phyloP scores from a whole-genome alignment of 2,113 vertebrate genomes.

The Periophthalmus modestus region DNA sequence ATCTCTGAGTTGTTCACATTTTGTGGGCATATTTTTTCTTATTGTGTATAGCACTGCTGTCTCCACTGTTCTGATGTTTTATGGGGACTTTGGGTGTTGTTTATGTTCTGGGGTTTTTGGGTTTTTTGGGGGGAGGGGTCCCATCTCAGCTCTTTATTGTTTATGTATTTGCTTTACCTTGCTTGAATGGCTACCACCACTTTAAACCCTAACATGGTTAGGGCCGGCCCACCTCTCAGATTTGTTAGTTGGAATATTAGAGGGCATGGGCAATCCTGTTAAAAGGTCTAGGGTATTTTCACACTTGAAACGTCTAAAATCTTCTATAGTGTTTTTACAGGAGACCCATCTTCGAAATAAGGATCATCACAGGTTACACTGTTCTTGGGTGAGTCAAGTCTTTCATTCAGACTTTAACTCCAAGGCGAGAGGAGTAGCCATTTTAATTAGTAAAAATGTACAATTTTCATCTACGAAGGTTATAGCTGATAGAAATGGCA shows the following conservation, averaged over 20 bases:
- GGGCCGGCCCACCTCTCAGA: background rate
- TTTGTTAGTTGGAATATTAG: background rate
- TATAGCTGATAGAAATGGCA: slow-evolving; percentile 5
- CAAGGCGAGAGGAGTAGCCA: background rate
- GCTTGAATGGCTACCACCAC: background rate
- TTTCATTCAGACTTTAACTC: slow-evolving; percentile 14
- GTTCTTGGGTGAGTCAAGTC: slow-evolving; percentile 4
- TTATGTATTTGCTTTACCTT: no score
- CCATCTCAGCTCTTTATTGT: background rate
- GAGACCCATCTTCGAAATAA: no score
- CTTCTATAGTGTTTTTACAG: no score
- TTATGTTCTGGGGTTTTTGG: no score
- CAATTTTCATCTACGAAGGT: background rate
- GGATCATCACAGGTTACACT: slow-evolving; percentile 5
- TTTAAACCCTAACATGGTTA: background rate
- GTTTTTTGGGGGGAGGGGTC: background rate
- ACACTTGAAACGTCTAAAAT: no score
- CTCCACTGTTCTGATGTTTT: background rate
- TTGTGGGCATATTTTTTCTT: background rate
- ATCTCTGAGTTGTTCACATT: rapidly evolving
- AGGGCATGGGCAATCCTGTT: background rate
- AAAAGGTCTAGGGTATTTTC: no score
- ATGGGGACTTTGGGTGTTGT: background rate
- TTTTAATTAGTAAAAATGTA: slow-evolving; percentile 3
- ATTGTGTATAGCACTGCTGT: no score